Evolutionary conservation across 2,113 vertebrate genomes (phyloP), one percentile per base, ranked within the genome.

Genomic region (Labeo catla): DNA sequence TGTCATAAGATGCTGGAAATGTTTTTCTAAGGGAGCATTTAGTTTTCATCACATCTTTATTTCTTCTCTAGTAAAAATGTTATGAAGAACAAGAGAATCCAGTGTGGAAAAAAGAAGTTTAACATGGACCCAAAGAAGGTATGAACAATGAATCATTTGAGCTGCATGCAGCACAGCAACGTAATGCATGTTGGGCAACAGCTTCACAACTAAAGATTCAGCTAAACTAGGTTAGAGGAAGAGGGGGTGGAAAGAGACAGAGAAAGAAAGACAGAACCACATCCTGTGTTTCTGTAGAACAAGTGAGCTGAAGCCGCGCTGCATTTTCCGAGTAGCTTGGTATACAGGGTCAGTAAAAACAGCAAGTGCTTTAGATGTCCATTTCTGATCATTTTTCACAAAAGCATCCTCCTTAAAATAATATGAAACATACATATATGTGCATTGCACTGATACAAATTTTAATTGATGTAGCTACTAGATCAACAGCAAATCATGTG

Each of bases 71-170:
- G 96, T 87, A 97, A 96, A 90, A 90, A 92, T 49, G 85, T 89
- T 6, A 87, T 95, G 84, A 96, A 84, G 87, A 95, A 95, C 86
- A 95, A 95, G 85, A 91, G 93, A 81, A 94, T 97, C 43, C 91
- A 93, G 11, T 83, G 93, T 1, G 97, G 97, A 12, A 94, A 95
- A 85, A 98, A 98, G 93, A 98, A 97, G 89, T 98, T 98, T 92
- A 98, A 98, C 91, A 96, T 97, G 96, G 95, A 98, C 81, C 97
- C 96, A 8, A 88, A 91, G 88, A 96, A 96, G 94, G 97, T 97
- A 89, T 87, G 93, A 78, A 57, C 13, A 63, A 28, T 43, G 36
- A 80, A 36, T 19, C 19, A 78, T 78, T 34, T 19, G 23, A 57
- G 76, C 4, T 16, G 50, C 50, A 36, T 36, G 23, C 28, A 39